Conservation (phyloP, 1,140 invertebrate genomes). For the Bicyclus anynana region DNA sequence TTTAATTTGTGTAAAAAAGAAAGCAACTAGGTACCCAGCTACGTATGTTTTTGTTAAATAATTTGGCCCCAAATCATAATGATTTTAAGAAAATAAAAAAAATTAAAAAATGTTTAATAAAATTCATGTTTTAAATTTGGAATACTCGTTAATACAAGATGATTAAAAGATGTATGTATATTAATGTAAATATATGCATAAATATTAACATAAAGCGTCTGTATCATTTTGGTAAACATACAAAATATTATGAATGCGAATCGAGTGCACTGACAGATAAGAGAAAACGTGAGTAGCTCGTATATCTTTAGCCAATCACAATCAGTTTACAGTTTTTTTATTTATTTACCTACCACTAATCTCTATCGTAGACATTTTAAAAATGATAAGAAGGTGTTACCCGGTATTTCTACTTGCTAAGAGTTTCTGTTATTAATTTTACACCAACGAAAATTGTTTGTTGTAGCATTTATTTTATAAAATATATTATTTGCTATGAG, state of each 20-base stretch:
- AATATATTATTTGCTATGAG: slow-evolving; percentile 12
- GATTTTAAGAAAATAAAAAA: too few species aligned
- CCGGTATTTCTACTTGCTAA: slow-evolving; percentile 5
- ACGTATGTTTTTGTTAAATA: too few species aligned
- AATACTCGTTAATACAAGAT: too few species aligned
- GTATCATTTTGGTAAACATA: slow-evolving; percentile 14
- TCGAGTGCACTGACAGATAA: slow-evolving; percentile 65
- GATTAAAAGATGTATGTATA: too few species aligned
- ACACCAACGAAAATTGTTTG: neutral
- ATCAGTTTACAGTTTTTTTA: slow-evolving; percentile 14
- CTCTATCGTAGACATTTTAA: slow-evolving; percentile 23
- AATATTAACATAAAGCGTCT: neutral
- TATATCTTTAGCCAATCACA: slow-evolving; percentile 32
- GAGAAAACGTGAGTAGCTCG: slow-evolving; percentile 21
- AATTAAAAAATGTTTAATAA: too few species aligned
- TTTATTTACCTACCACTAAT: slow-evolving; percentile 25
- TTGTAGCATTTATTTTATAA: neutral
- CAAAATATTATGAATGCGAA: slow-evolving; percentile 28
- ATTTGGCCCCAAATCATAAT: too few species aligned
- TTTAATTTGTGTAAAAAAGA: too few species aligned
- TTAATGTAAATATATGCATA: neutral
- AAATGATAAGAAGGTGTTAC: slow-evolving; percentile 14
- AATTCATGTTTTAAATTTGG: too few species aligned
- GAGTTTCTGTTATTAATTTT: neutral
- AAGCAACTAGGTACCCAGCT: neutral